phyloP scores from a whole-genome alignment of 2,888 invertebrate species.

The Disparrhopalites patrizii region DNA sequence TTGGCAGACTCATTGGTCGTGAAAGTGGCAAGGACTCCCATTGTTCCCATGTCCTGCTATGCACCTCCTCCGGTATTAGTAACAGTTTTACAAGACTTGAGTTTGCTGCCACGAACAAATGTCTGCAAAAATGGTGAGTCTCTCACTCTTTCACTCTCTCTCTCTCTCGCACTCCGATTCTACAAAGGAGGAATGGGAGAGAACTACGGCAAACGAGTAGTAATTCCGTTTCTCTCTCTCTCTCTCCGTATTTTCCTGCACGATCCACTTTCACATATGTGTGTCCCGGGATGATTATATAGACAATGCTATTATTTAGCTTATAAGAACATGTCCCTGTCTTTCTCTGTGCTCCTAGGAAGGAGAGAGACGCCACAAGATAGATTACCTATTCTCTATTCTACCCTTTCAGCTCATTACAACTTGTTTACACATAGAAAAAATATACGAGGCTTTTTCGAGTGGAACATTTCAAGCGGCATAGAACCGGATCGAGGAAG shows the following conservation, averaged over 20 bases:
- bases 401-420: conserved; percentile 15
- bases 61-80: not conserved
- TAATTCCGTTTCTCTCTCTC: not conserved
- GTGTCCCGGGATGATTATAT: no score
- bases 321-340: no score
- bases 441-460: conserved; percentile 12
- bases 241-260: not conserved
- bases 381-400: conserved; percentile 16
- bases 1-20: conserved; percentile 19
- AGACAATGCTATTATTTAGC: no score
- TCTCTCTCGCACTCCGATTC: no score
- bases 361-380: conserved; percentile 12
- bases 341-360: no score
- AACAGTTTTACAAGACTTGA: no score
- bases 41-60: conserved; percentile 1
- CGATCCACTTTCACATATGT: not conserved
- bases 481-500: conserved; percentile 1
- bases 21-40: conserved; percentile 19
- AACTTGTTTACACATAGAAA: conserved; percentile 18
- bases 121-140: not conserved
- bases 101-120: not conserved
- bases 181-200: no score
- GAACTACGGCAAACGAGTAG: no score
- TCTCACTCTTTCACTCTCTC: no score
- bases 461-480: not conserved